phyloP scores from a whole-genome alignment of 2,888 invertebrate species.

The Tryphoninae sp. region DNA sequence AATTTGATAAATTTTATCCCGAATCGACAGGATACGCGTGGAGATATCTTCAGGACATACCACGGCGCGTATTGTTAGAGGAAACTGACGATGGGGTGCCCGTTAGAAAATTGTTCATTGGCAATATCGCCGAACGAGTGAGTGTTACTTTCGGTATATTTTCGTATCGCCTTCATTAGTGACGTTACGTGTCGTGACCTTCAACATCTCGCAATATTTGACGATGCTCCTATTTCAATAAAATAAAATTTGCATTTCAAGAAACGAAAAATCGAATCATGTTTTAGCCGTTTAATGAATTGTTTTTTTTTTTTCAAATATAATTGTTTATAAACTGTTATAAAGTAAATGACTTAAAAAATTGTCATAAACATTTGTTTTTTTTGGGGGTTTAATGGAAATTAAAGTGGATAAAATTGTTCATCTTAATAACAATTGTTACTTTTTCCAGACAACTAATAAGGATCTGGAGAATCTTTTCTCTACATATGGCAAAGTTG shows the following conservation, averaged over 20 bases:
- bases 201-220: neutral
- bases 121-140: constrained; percentile 84
- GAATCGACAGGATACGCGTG: constrained; percentile 17
- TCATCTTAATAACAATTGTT: constrained; percentile 1
- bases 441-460: constrained; percentile 82
- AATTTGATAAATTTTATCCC: neutral
- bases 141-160: constrained; percentile 62
- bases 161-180: neutral
- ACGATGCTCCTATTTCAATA: constrained; percentile 8
- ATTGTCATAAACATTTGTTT: neutral
- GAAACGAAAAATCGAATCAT: too few relatives aligned
- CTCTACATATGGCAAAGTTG: constrained; percentile 83
- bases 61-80: constrained; percentile 44
- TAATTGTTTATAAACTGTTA: too few relatives aligned
- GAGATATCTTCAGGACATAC: constrained; percentile 28
- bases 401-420: neutral
- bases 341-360: neutral
- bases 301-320: too few relatives aligned
- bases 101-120: constrained; percentile 84
- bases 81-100: constrained; percentile 84
- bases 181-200: constrained; percentile 7
- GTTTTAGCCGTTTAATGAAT: too few relatives aligned
- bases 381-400: neutral
- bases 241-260: too few relatives aligned
- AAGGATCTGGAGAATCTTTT: constrained; percentile 83